These are phyloP conservation scores for Oscheius sp. DNA, from an alignment of 2,888 invertebrate genomes.

Conservation along the genomic window DNA sequence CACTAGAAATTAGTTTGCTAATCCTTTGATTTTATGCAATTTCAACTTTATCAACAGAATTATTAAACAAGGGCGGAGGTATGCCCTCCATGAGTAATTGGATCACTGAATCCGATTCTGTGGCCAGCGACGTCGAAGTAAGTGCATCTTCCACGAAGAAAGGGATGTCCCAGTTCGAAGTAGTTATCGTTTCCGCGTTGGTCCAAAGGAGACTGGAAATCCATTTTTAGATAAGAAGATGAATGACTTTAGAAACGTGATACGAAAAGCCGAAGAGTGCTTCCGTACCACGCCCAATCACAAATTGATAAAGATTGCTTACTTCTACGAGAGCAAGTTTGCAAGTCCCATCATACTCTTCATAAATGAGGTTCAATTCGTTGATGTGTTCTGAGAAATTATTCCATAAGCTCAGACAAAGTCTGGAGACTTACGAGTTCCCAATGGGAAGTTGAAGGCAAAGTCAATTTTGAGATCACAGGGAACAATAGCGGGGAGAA, in stretches of 20 bases:
- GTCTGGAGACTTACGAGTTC: background rate
- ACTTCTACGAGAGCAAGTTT: constrained; percentile 17
- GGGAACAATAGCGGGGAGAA: constrained; percentile 22
- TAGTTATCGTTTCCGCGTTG: background rate
- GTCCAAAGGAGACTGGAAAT: constrained; percentile 3
- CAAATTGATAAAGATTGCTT: constrained; percentile 6
- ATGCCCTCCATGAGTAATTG: constrained; percentile 24
- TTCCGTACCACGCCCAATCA: no score
- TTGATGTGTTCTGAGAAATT: constrained; percentile 22
- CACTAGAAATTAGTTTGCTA: no score
- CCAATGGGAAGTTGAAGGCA: constrained; percentile 9
- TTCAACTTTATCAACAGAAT: no score
- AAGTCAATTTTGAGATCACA: constrained; percentile 28
- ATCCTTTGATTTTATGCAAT: background rate
- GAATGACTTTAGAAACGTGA: no score
- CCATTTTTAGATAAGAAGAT: background rate
- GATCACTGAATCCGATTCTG: constrained; percentile 13
- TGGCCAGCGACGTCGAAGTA: constrained; percentile 14
- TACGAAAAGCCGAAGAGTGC: no score
- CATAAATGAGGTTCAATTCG: constrained; percentile 24
- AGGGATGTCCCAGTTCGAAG: constrained; percentile 30
- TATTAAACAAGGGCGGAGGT: no score
- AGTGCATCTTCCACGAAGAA: constrained; percentile 28
- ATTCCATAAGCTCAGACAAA: background rate
- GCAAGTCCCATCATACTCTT: constrained; percentile 26